Conservation (phyloP, 2,797 vertebrate genomes). For the Gadopsis marmoratus region DNA sequence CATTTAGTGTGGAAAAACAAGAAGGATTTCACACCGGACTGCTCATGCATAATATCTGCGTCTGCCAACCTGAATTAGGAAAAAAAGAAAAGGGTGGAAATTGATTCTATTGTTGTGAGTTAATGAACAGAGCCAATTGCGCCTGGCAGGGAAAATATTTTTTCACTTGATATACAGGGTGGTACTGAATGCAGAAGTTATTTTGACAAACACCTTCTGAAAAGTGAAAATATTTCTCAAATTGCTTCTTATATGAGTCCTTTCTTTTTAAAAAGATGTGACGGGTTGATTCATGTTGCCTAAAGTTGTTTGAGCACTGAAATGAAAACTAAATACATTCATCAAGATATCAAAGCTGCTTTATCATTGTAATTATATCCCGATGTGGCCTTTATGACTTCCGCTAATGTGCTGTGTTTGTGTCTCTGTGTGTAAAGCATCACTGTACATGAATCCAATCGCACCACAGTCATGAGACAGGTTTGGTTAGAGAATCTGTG, state of each 20-base stretch:
- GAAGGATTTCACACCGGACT: constrained; percentile 22
- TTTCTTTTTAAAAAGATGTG: background rate
- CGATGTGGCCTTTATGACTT: constrained; percentile 3
- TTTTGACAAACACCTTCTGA: background rate
- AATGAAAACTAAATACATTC: background rate
- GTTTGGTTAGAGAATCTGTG: background rate
- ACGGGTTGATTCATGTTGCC: background rate
- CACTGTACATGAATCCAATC: constrained; percentile 19
- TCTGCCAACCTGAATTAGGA: constrained; percentile 54
- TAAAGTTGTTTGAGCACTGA: background rate
- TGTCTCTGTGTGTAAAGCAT: constrained; percentile 10
- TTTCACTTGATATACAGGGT: background rate
- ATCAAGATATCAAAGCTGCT: background rate
- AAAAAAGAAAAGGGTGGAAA: constrained; percentile 25
- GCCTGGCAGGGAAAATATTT: background rate
- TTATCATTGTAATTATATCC: background rate
- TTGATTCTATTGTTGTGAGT: constrained; percentile 54
- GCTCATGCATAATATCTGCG: constrained; percentile 59
- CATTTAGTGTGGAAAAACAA: constrained; percentile 51
- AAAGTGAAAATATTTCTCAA: background rate
- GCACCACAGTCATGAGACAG: background rate
- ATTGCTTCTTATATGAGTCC: background rate
- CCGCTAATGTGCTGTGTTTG: constrained; percentile 16
- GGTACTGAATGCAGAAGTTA: background rate
- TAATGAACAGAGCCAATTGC: constrained; percentile 37